Base-by-base conservation (phyloP, 2,888 invertebrate genomes). In the Cancer borealis region DNA sequence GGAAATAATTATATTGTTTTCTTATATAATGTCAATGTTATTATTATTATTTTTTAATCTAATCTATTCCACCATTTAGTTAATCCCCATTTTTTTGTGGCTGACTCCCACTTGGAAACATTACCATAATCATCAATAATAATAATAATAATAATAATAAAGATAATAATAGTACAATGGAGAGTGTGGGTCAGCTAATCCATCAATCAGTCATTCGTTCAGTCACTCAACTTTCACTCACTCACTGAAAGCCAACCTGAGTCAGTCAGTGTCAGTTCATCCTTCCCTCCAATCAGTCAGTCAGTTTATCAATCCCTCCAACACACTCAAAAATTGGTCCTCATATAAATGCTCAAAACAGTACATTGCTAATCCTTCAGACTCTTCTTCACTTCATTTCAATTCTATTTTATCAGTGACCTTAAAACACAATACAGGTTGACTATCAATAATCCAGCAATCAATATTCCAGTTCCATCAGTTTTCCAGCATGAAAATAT, bases 101-200 rank as follows among this genome's bases (percentile, higher is more conserved):
- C 60, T 14, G 60, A 60, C 60, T 60, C 60, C 60, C 60, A 60
- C 60, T 47, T 10, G 17, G 39, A 4, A 39, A 88, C 47, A 88
- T 47, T 88, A 88, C 21, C 47, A 88, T 21, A 14, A 30, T 12
- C 47, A 88, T 4, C 26, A 87, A 26, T 87, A 87, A 26, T 87
- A 3, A 39, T 88, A 88, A 88, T 88, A 88, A 88, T 88, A 88
- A 39, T 88, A 88, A 88, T 88, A 39, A 88, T 45, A 30, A 88
- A 39, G 39, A 88, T 88, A 39, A 88, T 88, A 88, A 39, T 39
- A 88, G 45, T 88, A 88, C 60, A 60, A 60, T 21, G 17, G 60
- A 4, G 21, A 4, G 21, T 17, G 60, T 60, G 4, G 21, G 60
- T 60, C 60, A 60, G 17, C 21, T 21, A 4, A 21, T 60, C 21